Evolutionary conservation across 2,113 vertebrate genomes (phyloP).

Genomic region (Brachyhypopomus gauderio): DNA sequence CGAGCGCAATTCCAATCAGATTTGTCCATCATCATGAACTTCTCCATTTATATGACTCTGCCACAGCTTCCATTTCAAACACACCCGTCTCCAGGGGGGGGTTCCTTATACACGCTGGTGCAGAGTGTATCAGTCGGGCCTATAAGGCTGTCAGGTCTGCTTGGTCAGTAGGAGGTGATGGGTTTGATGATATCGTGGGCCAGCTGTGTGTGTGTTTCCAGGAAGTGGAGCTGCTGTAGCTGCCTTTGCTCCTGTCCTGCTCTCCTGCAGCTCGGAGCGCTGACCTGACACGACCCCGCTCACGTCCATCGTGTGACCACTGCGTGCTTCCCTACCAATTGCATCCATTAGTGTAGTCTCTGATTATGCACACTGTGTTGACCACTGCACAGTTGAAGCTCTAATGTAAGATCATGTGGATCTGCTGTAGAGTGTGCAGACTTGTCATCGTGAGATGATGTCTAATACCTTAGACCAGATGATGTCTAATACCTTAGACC

Average conservation of each 20-base stretch:
- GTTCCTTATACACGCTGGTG: constrained; percentile 13
- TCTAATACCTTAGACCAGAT: constrained; percentile 57
- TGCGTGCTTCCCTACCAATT: background rate
- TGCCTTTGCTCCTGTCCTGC: background rate
- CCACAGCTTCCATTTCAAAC: constrained; percentile 32
- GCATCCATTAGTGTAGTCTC: constrained; percentile 30
- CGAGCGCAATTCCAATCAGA: constrained; percentile 27
- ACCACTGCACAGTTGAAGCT: constrained; percentile 38
- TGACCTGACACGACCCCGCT: background rate
- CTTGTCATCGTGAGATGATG: constrained; percentile 61
- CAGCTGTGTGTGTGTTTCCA: background rate
- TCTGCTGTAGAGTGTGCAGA: constrained; percentile 55
- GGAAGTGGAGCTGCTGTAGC: background rate
- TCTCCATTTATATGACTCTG: constrained; percentile 24
- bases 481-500: constrained; percentile 44
- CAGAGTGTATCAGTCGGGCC: constrained; percentile 7
- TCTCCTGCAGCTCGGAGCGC: background rate
- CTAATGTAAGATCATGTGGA: constrained; percentile 49
- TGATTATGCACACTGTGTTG: constrained; percentile 36
- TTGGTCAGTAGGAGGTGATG: constrained; percentile 13
- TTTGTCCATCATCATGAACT: constrained; percentile 26
- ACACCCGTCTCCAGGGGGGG: constrained; percentile 20
- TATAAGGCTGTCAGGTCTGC: constrained; percentile 33
- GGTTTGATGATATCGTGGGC: background rate
- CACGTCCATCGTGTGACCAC: background rate